These are phyloP conservation scores for Enteromius thamalakanensis DNA, from an alignment of 2,797 vertebrate species.

Conservation along the genomic window DNA sequence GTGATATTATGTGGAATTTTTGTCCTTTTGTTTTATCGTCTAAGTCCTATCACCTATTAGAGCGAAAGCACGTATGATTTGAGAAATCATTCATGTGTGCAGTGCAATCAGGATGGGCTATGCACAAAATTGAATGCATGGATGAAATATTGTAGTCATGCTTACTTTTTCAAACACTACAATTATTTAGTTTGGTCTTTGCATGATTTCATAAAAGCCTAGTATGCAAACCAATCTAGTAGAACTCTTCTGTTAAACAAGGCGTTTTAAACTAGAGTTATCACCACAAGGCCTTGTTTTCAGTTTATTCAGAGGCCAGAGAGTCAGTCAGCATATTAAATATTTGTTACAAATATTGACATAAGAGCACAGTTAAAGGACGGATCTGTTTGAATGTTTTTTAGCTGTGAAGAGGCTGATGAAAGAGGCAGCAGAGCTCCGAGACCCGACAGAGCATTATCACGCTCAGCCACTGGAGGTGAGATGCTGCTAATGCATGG, in stretches of 20 bases:
- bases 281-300: neutral
- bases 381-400: no score
- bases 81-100: neutral
- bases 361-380: neutral
- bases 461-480: constrained; percentile 98
- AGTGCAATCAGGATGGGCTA: neutral
- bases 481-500: constrained; percentile 58
- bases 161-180: neutral
- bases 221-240: neutral
- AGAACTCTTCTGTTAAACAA: neutral
- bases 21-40: neutral
- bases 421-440: constrained; percentile 96
- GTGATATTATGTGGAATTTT: neutral
- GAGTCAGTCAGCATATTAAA: neutral
- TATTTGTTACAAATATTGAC: neutral
- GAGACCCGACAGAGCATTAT: constrained; percentile 96
- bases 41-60: neutral
- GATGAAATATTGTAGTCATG: neutral
- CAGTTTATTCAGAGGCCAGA: neutral
- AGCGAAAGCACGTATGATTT: neutral
- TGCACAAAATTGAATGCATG: neutral
- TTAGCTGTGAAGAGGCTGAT: constrained; percentile 93
- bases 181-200: neutral
- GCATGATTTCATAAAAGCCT: neutral
- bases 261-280: neutral